Conservation (phyloP, 2,888 invertebrate species). For the Hyles lineata region DNA sequence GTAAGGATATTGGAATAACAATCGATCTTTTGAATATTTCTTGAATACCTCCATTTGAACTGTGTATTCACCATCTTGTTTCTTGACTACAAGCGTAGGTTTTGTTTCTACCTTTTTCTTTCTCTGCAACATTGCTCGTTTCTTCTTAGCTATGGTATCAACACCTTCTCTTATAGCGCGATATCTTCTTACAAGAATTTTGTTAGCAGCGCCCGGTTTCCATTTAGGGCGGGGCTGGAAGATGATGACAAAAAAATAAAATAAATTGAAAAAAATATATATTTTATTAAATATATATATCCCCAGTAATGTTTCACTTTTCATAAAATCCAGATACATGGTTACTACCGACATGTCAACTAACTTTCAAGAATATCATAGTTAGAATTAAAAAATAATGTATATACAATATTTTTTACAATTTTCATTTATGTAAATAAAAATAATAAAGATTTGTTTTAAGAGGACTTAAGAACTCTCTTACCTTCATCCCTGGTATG, state of each 20-base stretch:
- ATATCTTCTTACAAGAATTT: conserved; percentile 69
- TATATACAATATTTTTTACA: too few species aligned
- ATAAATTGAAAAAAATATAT: too few species aligned
- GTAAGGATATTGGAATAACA: conserved; percentile 74
- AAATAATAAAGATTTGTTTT: too few species aligned
- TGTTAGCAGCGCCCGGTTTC: conserved; percentile 77
- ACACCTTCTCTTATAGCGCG: conserved; percentile 67
- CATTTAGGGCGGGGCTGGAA: conserved; percentile 73
- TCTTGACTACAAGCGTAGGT: conserved; percentile 70
- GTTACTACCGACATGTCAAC: too few species aligned
- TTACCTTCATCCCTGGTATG: conserved; percentile 75
- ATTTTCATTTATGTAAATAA: too few species aligned
- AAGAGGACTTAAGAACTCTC: neutral
- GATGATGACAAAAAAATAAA: conserved; percentile 12
- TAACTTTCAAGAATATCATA: too few species aligned
- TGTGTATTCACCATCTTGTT: conserved; percentile 72
- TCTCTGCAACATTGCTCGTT: conserved; percentile 68
- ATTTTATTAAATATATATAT: too few species aligned
- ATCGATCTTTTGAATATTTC: conserved; percentile 74
- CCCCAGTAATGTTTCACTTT: too few species aligned
- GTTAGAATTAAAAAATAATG: too few species aligned
- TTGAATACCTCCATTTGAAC: conserved; percentile 80
- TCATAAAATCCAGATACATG: too few species aligned
- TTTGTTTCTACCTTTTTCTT: conserved; percentile 76
- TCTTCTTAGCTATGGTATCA: conserved; percentile 73